Conservation (phyloP, 2,797 vertebrate species). For the Sardinella longiceps region DNA sequence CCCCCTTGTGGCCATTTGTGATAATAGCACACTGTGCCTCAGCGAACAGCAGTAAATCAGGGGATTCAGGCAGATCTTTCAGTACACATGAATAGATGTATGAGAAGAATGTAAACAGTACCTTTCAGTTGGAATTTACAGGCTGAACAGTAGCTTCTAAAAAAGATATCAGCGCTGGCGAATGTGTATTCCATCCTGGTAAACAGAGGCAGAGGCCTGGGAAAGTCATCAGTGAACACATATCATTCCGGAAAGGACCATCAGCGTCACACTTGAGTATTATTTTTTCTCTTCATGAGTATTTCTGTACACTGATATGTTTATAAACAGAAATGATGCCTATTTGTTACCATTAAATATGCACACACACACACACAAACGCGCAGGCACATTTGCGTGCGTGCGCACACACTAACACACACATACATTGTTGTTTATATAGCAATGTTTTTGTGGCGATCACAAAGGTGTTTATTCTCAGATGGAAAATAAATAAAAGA, state of each 20-base stretch:
- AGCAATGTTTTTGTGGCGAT: neutral
- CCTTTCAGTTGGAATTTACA: neutral
- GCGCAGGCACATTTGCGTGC: too few relatives aligned
- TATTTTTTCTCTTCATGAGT: neutral
- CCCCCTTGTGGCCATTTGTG: slow-evolving; percentile 47
- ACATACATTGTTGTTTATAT: neutral
- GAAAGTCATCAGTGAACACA: neutral
- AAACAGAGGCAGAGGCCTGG: neutral
- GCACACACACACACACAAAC: too few relatives aligned
- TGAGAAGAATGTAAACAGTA: neutral
- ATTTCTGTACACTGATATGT: neutral
- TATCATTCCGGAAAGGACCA: neutral
- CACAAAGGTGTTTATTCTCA: neutral
- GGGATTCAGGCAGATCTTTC: neutral
- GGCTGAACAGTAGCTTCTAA: neutral
- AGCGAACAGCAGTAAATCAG: slow-evolving; percentile 12
- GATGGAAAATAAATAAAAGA: neutral
- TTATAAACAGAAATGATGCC: neutral
- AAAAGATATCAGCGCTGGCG: neutral
- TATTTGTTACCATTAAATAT: neutral
- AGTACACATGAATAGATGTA: neutral
- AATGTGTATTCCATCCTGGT: neutral
- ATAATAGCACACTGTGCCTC: neutral
- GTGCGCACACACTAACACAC: neutral
- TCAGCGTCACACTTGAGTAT: neutral